Evolutionary conservation across 1,140 invertebrate genomes (phyloP), one percentile per base, ranked within the genome.

Genomic region (Steinernema feltiae): DNA sequence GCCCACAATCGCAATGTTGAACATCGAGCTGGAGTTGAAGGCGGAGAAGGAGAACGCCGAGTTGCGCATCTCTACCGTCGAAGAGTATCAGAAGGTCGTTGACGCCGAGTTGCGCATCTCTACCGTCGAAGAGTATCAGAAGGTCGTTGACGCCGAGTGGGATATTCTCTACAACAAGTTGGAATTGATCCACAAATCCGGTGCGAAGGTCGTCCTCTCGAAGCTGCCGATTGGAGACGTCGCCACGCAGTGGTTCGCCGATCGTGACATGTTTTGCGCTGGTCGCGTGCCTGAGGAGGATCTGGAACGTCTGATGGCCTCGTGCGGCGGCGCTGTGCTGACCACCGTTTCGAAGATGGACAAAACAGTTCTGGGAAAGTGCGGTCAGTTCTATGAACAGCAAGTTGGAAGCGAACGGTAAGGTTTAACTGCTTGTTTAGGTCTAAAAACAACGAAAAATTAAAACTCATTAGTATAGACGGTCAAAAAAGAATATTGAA

Each of bases 151-250:
- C 88, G 95, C 95, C 0, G 97, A 99, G 87, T 99, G 97, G 97
- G 91, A 93, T 83, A 99, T 99, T 83, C 89, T 99, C 21, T 99
- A 99, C 86, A 91, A 97, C 76, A 99, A 99, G 88, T 88, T 99
- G 77, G 92, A 93, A 0, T 93, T 93, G 81, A 93, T 99, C 78
- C 91, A 95, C 83, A 91, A 93, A 77, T 93, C 92, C 85, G 97
- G 96, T 0, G 97, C 94, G 12, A 94, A 97, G 87, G 94, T 99
- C 31, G 95, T 99, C 46, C 89, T 99, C 0, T 98, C 95, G 1
- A 97, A 97, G 87, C 89, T 99, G 77, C 97, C 97, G 1, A 99
- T 99, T 86, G 97, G 97, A 7, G 97, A 99, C 89, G 97, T 99
- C 12, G 97, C 97, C 30, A 99, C 97, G 7, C 97, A 99, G 88